phyloP scores from a whole-genome alignment of 2,113 vertebrate species.

The Isichthys henryi region DNA sequence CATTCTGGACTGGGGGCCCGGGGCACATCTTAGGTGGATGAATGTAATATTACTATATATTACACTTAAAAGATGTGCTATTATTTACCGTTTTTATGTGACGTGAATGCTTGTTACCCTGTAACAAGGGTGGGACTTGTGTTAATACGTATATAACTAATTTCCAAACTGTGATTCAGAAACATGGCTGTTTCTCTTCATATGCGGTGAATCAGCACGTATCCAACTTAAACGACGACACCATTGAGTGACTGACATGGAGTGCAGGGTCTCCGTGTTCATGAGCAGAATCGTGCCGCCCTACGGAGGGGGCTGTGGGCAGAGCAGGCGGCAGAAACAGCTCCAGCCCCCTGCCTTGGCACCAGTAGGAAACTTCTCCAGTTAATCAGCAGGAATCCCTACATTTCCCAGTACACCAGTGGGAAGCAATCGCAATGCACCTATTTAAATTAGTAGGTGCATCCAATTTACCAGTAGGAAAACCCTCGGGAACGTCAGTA shows the following conservation, averaged over 20 bases:
- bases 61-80: not conserved
- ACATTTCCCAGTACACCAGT: not conserved
- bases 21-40: not conserved
- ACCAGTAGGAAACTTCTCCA: not conserved
- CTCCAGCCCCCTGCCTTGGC: not conserved
- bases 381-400: not conserved
- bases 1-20: not conserved
- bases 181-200: not conserved
- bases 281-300: not conserved
- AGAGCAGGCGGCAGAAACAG: not conserved
- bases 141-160: not conserved
- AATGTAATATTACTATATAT: not conserved
- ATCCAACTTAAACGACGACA: not conserved
- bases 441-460: not conserved
- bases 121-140: not conserved
- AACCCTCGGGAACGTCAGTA: not conserved
- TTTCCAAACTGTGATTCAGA: not conserved
- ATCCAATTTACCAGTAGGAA: not conserved
- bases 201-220: not conserved
- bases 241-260: not conserved
- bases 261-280: not conserved
- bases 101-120: not conserved
- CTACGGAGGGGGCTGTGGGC: no score
- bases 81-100: not conserved
- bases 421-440: not conserved